phyloP scores from a whole-genome alignment of 2,113 vertebrate species.

The Epinephelus lanceolatus region DNA sequence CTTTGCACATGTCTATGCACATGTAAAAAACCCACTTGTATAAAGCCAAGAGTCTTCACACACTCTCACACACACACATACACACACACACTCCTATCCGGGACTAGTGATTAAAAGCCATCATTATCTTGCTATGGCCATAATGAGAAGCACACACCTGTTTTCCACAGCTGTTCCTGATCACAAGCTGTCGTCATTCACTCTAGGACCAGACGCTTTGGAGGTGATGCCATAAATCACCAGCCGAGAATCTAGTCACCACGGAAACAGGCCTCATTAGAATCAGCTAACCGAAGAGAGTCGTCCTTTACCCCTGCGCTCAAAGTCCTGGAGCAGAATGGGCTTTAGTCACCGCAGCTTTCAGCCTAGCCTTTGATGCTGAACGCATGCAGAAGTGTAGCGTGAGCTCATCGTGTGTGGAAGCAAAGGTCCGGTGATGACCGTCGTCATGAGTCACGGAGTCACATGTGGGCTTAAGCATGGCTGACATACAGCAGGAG shows the following conservation, averaged over 20 bases:
- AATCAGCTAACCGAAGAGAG: conserved; percentile 41
- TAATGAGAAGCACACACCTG: conserved; percentile 80
- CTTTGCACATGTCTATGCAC: not conserved
- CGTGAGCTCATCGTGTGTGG: conserved; percentile 54
- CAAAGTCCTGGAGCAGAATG: conserved; percentile 29
- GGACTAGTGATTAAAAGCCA: conserved; percentile 67
- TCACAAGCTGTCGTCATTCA: conserved; percentile 72
- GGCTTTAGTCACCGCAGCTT: conserved; percentile 40
- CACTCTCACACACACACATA: not conserved
- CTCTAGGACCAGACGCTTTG: conserved; percentile 54
- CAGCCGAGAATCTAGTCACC: conserved; percentile 54
- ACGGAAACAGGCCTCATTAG: conserved; percentile 63
- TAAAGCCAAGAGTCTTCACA: not conserved
- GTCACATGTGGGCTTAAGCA: conserved; percentile 31
- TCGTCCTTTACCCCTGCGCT: conserved; percentile 34
- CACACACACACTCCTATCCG: conserved; percentile 4
- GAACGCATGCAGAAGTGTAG: conserved; percentile 26
- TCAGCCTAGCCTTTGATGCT: conserved; percentile 15
- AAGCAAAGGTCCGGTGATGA: conserved; percentile 19
- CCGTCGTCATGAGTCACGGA: conserved; percentile 40
- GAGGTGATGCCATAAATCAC: conserved; percentile 73
- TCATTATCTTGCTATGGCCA: conserved; percentile 55
- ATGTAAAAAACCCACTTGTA: conserved; percentile 1
- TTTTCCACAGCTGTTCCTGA: conserved; percentile 71
- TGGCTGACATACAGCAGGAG: not conserved